Evolutionary conservation across 1,140 invertebrate genomes (phyloP).

Genomic region (Nixonia krombeini): DNA sequence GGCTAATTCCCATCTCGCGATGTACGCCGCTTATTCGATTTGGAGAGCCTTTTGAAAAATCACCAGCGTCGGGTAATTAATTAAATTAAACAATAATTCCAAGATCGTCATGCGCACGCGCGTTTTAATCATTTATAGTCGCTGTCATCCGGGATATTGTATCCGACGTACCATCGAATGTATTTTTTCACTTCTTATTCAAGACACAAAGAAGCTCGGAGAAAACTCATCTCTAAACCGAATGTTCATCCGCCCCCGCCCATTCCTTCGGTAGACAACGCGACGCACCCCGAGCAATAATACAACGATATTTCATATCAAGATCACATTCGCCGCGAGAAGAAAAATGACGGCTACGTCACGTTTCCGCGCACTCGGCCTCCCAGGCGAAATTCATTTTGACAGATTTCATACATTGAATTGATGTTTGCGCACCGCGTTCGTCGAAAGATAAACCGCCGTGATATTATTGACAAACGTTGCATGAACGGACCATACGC

Average conservation of each 20-base stretch:
- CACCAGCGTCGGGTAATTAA: constrained; percentile 34
- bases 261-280: constrained; percentile 49
- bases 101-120: neutral
- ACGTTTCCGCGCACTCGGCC: constrained; percentile 53
- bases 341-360: constrained; percentile 67
- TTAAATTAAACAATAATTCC: no score
- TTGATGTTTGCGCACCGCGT: constrained; percentile 67
- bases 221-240: constrained; percentile 46
- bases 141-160: constrained; percentile 42
- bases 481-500: no score
- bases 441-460: constrained; percentile 33
- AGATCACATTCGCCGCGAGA: constrained; percentile 65
- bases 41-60: constrained; percentile 44
- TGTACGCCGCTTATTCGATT: constrained; percentile 42
- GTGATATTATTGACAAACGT: constrained; percentile 44
- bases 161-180: constrained; percentile 47
- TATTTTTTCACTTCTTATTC: constrained; percentile 49
- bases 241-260: constrained; percentile 34
- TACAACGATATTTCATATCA: constrained; percentile 71
- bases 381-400: constrained; percentile 70
- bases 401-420: constrained; percentile 73
- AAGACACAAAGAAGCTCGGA: constrained; percentile 44
- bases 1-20: constrained; percentile 39
- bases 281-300: constrained; percentile 63
- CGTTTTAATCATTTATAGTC: no score